Evolutionary conservation across 2,797 vertebrate genomes (phyloP), one percentile per base, ranked within the genome.

Genomic region (Tadarida brasiliensis): DNA sequence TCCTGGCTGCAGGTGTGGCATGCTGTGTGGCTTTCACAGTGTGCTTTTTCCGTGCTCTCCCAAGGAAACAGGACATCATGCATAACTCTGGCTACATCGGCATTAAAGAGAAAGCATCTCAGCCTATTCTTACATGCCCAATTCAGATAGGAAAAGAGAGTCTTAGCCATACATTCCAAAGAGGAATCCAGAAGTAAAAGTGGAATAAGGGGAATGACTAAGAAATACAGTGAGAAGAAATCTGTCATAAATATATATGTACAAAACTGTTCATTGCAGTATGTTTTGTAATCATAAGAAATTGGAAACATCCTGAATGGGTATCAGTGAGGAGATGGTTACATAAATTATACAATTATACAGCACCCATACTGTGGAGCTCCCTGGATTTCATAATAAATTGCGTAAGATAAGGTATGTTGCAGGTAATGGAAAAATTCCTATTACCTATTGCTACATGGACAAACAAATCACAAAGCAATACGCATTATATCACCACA

Each of bases 151-250:
- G 15, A 81, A 94, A 83, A 87, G 63, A 92, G 20, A 11, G 14
- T 51, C 24, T 92, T 90, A 86, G 57, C 17, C 17, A 68, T 65
- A 92, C 83, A 57, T 89, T 90, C 35, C 56, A 59, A 44, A 83
- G 90, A 89, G 33, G 22, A 87, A 87, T 91, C 65, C 56, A 94
- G 35, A 96, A 86, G 33, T 54, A 95, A 85, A 76, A 47, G 30
- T 28, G 33, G 16, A 78, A 39, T 83, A 28, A 87, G 82, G 7
- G 0, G n/a, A 70, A 11, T 82, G 11, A 67, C 20, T 86, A 35
- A 92, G 26, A 85, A 65, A 81, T 24, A 70, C 0, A 6, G 19
- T 0, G 17, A 85, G 71, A 54, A 88, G 78, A 88, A 90, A 90
- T 78, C 35, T 76, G 26, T 73, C 33, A 89, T 68, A 90, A 19